phyloP scores from a whole-genome alignment of 2,797 vertebrate genomes.

The Pangasius macronema region DNA sequence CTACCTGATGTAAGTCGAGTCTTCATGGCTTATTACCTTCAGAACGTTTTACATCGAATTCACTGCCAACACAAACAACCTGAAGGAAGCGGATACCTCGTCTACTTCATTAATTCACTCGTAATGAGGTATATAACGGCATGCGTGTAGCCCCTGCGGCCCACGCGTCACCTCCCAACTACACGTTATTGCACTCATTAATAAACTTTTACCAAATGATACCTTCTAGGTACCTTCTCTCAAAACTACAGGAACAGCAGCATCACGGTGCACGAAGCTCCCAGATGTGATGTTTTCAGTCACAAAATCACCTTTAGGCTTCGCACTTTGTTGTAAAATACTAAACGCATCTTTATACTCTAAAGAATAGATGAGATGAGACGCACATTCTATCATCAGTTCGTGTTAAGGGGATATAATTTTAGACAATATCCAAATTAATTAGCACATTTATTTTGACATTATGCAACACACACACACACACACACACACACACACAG shows the following conservation, averaged over 20 bases:
- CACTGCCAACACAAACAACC: slow-evolving; percentile 5
- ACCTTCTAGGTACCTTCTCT: background rate
- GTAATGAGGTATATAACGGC: background rate
- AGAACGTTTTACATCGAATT: background rate
- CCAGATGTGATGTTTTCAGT: background rate
- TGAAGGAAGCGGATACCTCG: background rate
- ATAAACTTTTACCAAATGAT: background rate
- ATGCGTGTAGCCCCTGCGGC: background rate
- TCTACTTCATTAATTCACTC: background rate
- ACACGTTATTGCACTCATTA: background rate
- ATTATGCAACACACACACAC: too few species aligned
- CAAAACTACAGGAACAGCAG: background rate
- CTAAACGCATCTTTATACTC: background rate
- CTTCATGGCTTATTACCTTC: background rate
- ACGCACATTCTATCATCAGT: too few species aligned
- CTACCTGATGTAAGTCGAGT: background rate
- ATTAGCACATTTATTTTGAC: too few species aligned
- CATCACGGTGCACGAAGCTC: background rate
- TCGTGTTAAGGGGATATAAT: too few species aligned
- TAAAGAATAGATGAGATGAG: background rate
- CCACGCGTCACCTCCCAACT: background rate
- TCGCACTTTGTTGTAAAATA: too few species aligned
- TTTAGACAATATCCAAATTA: too few species aligned
- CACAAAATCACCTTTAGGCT: background rate
- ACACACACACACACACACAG: background rate